A percentile compares a stretch with the other conserved stretches of the same genome.
Conservation (phyloP, 2,888 invertebrate species). For the Agonopterix heracliana region DNA sequence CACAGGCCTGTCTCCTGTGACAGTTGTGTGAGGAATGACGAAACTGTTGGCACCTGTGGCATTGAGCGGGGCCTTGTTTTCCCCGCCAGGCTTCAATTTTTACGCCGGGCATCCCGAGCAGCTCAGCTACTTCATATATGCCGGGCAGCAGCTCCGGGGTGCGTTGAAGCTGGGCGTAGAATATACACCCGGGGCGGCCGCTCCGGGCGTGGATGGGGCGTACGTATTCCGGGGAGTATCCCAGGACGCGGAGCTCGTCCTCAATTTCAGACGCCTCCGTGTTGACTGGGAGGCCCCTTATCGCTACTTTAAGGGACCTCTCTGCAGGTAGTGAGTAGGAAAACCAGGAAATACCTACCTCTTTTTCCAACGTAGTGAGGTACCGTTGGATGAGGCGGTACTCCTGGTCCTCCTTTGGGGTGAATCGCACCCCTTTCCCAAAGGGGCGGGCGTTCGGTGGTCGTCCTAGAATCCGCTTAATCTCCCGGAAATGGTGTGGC, state of each 20-base stretch:
- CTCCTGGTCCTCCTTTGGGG: constrained; percentile 9
- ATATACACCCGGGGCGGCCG: constrained; percentile 14
- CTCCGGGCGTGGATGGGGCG: not conserved
- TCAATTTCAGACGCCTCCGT: constrained; percentile 5
- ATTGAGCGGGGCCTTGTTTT: too few relatives aligned
- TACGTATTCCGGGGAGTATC: constrained; percentile 1
- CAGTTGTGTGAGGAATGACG: too few relatives aligned
- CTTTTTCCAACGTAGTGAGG: constrained; percentile 7
- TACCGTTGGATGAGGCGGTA: constrained; percentile 14
- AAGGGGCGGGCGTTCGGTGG: constrained; percentile 13
- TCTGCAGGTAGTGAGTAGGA: constrained; percentile 14
- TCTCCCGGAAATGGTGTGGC: constrained; percentile 10
- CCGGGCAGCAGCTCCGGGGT: constrained; percentile 7
- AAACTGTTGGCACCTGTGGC: constrained; percentile 20
- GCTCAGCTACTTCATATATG: constrained; percentile 12
- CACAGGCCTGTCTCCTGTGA: too few relatives aligned
- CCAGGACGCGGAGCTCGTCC: constrained; percentile 5
- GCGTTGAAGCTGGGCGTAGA: constrained; percentile 9
- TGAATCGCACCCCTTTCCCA: constrained; percentile 14
- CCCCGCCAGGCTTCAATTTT: too few relatives aligned
- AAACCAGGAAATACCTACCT: constrained; percentile 12
- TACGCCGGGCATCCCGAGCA: too few relatives aligned
- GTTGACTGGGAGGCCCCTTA: constrained; percentile 16
- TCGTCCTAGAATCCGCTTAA: constrained; percentile 3
- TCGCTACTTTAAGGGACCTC: constrained; percentile 10